A percentile compares a stretch with the other conserved stretches of the same genome.
Conservation (phyloP, 2,888 invertebrate genomes). For the Drosophila nigricruria region DNA sequence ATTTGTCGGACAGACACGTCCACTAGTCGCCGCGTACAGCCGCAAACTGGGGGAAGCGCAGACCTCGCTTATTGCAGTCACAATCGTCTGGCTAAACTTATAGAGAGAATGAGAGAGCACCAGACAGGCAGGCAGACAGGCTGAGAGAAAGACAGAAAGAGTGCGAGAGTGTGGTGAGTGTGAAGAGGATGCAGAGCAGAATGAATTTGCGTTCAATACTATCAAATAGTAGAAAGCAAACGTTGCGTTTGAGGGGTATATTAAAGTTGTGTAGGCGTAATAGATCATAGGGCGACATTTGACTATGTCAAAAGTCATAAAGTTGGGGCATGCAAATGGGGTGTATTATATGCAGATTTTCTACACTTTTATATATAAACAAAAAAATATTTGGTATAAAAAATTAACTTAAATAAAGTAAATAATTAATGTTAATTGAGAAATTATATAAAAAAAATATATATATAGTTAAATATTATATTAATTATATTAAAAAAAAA, state of each 20-base stretch:
- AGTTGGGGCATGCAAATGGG: background rate
- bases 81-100: background rate
- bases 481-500: background rate
- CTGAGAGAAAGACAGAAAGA: background rate
- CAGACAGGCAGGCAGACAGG: background rate
- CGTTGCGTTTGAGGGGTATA: background rate
- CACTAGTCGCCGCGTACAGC: slow-evolving; percentile 10
- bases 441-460: background rate
- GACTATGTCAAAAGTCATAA: background rate
- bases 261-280: no score
- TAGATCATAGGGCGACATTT: background rate
- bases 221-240: background rate
- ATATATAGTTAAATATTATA: background rate
- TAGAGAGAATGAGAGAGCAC: background rate
- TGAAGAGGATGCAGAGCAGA: background rate
- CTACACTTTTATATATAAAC: background rate
- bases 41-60: slow-evolving; percentile 19
- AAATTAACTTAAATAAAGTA: background rate
- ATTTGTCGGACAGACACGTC: slow-evolving; percentile 14
- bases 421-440: background rate
- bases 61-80: background rate
- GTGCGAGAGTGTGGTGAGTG: background rate
- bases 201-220: background rate
- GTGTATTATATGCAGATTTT: background rate
- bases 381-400: background rate